A percentile compares a stretch with the other conserved stretches of the same genome.
Evolutionary conservation across 2,797 vertebrate species (phyloP).

Genomic region (Limosa lapponica): DNA sequence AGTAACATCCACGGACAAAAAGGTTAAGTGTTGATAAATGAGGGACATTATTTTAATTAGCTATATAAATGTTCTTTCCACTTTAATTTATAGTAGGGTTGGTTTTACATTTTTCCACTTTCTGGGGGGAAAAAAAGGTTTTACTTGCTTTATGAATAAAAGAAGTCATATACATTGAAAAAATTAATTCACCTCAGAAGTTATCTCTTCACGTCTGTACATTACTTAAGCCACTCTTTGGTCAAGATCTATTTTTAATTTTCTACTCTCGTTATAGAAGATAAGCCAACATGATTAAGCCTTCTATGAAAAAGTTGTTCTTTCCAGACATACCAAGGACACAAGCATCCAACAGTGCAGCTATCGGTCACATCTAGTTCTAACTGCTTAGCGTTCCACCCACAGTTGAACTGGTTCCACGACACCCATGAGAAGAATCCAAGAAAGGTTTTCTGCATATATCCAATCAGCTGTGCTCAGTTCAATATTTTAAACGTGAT

Average conservation of each 20-base stretch:
- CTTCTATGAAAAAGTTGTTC: neutral
- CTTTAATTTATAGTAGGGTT: neutral
- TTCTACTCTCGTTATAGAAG: neutral
- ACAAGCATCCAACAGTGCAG: neutral
- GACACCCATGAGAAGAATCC: neutral
- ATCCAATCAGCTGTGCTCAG: neutral
- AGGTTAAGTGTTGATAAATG: neutral
- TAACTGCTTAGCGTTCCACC: neutral
- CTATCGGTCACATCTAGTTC: neutral
- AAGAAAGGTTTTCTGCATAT: neutral
- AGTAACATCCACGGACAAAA: neutral
- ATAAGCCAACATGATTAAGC: neutral
- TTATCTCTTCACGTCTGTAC: neutral
- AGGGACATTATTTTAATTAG: neutral
- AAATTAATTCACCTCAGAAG: neutral
- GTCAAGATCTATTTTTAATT: neutral
- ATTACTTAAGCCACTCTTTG: neutral
- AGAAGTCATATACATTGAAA: neutral
- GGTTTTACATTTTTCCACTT: neutral
- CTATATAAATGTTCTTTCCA: neutral
- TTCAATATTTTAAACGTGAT: neutral
- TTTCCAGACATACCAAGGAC: neutral
- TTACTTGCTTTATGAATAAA: neutral
- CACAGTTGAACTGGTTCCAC: neutral
- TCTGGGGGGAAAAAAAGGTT: fast-evolving